Percentiles rank a stretch among this genome's conserved stretches.
Conservation (phyloP, 2,113 vertebrate genomes). For the Campylomormyrus numenius region DNA sequence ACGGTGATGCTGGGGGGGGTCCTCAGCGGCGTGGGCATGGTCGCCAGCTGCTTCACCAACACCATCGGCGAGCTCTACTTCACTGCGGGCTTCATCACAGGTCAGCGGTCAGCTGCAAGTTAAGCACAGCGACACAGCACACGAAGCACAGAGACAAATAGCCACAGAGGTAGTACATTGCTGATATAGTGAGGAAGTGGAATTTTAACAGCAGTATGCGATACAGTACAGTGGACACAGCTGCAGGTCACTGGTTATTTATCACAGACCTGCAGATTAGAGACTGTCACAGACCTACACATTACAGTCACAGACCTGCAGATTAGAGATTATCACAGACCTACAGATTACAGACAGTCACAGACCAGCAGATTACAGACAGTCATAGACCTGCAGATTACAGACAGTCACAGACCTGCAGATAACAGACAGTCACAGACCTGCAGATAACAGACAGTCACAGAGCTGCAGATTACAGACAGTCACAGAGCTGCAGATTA, state of each 20-base stretch:
- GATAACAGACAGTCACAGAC: neutral
- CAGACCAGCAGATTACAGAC: neutral
- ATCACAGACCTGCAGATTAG: no score
- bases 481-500: neutral
- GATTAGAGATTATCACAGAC: no score
- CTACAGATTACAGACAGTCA: neutral
- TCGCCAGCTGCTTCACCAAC: conserved; percentile 63
- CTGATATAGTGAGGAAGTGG: neutral
- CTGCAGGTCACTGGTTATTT: no score
- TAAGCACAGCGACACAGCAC: neutral
- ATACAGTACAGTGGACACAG: neutral
- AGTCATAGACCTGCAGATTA: neutral
- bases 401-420: neutral
- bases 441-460: no score
- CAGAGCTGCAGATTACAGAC: no score
- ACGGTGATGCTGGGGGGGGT: conserved; percentile 68
- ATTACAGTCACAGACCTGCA: neutral
- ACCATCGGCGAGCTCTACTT: conserved; percentile 68
- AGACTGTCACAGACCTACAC: no score
- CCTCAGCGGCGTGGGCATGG: conserved; percentile 72
- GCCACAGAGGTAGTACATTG: neutral
- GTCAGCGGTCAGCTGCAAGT: conserved; percentile 40
- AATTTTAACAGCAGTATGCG: neutral
- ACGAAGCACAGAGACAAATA: neutral
- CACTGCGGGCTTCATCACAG: conserved; percentile 67